Percentiles rank a stretch among this genome's conserved stretches.
phyloP scores from a whole-genome alignment of 2,113 vertebrate genomes.

The Pygoscelis antarcticus region DNA sequence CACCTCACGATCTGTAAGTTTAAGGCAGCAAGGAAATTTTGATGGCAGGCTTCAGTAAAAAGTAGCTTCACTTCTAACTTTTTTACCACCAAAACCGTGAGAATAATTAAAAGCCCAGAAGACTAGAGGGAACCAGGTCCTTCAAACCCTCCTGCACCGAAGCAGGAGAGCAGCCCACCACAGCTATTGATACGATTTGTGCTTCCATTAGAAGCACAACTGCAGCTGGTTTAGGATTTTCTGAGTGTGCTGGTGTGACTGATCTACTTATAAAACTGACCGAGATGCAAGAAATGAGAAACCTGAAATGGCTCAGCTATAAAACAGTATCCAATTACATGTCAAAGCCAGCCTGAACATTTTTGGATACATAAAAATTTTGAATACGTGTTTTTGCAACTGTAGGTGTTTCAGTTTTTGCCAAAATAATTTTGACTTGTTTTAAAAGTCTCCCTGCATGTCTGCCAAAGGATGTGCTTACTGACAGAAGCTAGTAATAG shows the following conservation, averaged over 20 bases:
- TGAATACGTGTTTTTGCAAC: not conserved
- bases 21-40: not conserved
- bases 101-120: not conserved
- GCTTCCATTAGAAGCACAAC: not conserved
- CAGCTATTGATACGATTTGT: not conserved
- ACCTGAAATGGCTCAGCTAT: not conserved
- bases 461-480: conserved; percentile 17
- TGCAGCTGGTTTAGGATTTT: not conserved
- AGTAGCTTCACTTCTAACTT: not conserved
- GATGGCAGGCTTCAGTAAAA: not conserved
- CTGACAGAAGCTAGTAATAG: conserved; percentile 14
- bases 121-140: not conserved
- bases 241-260: not conserved
- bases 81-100: not conserved
- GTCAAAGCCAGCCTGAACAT: not conserved
- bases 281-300: conserved; percentile 8
- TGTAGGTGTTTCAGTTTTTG: not conserved
- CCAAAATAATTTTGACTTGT: not conserved
- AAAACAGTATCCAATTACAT: conserved; percentile 10
- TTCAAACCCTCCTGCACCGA: not conserved
- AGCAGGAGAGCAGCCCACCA: not conserved
- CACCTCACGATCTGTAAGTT: not conserved
- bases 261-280: not conserved
- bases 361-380: not conserved
- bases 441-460: not conserved